These are phyloP conservation scores for Apteryx mantelli DNA, from an alignment of 2,113 vertebrate genomes.

Conservation along the genomic window DNA sequence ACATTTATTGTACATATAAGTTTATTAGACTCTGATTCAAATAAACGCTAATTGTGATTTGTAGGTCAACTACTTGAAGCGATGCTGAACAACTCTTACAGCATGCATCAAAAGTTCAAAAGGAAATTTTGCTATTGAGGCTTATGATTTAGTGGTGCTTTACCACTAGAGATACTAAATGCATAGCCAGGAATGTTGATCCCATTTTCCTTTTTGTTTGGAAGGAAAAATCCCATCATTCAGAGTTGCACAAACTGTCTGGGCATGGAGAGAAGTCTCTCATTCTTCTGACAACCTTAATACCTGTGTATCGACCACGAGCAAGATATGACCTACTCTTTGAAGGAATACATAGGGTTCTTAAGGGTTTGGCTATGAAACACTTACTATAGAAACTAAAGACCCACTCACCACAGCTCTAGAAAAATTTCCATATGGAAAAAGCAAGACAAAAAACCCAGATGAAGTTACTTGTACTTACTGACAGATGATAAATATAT, in stretches of 20 bases:
- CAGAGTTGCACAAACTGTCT: background rate
- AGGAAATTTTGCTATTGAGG: background rate
- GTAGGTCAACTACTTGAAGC: background rate
- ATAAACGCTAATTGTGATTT: background rate
- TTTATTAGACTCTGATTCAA: background rate
- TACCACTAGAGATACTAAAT: background rate
- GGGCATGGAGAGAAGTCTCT: background rate
- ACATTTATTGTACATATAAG: background rate
- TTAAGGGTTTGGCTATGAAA: background rate
- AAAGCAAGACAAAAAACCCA: background rate
- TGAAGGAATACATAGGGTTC: background rate
- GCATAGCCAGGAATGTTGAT: background rate
- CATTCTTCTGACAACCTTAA: background rate
- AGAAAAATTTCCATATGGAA: background rate
- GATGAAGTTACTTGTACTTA: background rate
- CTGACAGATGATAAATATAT: background rate
- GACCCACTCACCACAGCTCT: background rate
- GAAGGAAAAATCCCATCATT: background rate
- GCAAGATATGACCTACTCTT: background rate
- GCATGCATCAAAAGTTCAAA: background rate
- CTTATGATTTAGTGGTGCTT: background rate
- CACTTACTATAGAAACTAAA: background rate
- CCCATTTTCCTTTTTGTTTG: background rate
- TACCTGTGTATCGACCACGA: background rate
- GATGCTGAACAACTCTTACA: background rate